phyloP scores from a whole-genome alignment of 1,140 invertebrate genomes.

The Nasonia giraulti region DNA sequence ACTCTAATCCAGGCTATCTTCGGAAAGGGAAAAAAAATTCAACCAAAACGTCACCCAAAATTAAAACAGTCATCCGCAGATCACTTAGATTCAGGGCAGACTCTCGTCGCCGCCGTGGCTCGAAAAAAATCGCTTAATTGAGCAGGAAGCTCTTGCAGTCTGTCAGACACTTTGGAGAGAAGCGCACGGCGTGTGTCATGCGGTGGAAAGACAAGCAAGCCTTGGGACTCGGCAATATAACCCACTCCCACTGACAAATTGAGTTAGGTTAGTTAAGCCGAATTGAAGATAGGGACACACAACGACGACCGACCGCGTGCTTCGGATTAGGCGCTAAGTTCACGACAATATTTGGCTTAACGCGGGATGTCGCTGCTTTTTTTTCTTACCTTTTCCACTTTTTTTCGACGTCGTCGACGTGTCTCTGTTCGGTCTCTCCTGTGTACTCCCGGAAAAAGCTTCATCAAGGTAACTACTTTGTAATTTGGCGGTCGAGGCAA shows the following conservation, averaged over 20 bases:
- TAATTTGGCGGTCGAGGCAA: conserved; percentile 20
- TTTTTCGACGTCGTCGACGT: not conserved
- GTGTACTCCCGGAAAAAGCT: conserved; percentile 8
- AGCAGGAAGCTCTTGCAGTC: not conserved
- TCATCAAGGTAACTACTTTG: conserved; percentile 43
- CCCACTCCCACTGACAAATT: conserved; percentile 61
- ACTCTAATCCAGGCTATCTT: too few relatives aligned
- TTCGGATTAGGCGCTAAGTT: conserved; percentile 43
- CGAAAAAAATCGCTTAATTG: not conserved
- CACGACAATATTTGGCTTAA: conserved; percentile 36
- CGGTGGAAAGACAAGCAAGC: conserved; percentile 63
- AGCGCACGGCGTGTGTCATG: conserved; percentile 14
- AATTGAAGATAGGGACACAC: conserved; percentile 58
- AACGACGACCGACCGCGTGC: not conserved
- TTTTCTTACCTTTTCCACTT: not conserved
- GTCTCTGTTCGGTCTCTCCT: conserved; percentile 4
- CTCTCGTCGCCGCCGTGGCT: too few relatives aligned
- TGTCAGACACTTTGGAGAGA: not conserved
- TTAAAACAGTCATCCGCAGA: too few relatives aligned
- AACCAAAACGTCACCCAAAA: too few relatives aligned
- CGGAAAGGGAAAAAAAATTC: too few relatives aligned
- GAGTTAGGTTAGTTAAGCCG: conserved; percentile 67
- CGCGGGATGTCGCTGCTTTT: not conserved
- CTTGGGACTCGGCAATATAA: conserved; percentile 66
- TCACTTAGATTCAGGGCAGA: too few relatives aligned